Evolutionary conservation across 2,113 vertebrate genomes (phyloP).

Genomic region (Rafetus swinhoei): DNA sequence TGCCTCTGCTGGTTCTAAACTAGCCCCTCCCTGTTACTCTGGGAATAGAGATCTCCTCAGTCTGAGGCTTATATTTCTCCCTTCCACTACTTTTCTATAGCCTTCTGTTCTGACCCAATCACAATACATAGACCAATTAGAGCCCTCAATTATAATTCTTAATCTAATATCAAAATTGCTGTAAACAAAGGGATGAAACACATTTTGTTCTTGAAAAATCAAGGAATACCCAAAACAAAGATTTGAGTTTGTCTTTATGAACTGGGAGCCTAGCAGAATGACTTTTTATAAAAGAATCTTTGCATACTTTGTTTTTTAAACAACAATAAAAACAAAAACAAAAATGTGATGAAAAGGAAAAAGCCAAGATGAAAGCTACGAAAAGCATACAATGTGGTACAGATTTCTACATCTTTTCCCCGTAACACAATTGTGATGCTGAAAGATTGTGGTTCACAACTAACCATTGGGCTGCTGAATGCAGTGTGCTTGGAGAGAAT

Average conservation of each 20-base stretch:
- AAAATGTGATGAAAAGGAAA: constrained; percentile 10
- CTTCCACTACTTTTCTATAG: no score
- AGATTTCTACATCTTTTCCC: background rate
- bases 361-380: background rate
- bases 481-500: constrained; percentile 94
- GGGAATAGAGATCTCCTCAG: no score
- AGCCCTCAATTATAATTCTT: background rate
- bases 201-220: background rate
- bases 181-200: background rate
- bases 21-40: no score
- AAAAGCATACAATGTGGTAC: background rate
- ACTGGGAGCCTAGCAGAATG: background rate
- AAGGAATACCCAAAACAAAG: background rate
- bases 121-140: background rate
- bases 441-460: constrained; percentile 38
- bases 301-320: background rate
- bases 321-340: background rate
- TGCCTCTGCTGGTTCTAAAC: no score
- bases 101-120: no score
- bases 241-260: background rate
- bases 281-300: constrained; percentile 2
- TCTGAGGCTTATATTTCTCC: no score
- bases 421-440: background rate
- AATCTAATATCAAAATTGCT: background rate
- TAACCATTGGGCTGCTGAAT: constrained; percentile 99